A percentile compares a stretch with the other conserved stretches of the same genome.
Conservation (phyloP, 2,888 invertebrate species). For the Dryococelus australis region DNA sequence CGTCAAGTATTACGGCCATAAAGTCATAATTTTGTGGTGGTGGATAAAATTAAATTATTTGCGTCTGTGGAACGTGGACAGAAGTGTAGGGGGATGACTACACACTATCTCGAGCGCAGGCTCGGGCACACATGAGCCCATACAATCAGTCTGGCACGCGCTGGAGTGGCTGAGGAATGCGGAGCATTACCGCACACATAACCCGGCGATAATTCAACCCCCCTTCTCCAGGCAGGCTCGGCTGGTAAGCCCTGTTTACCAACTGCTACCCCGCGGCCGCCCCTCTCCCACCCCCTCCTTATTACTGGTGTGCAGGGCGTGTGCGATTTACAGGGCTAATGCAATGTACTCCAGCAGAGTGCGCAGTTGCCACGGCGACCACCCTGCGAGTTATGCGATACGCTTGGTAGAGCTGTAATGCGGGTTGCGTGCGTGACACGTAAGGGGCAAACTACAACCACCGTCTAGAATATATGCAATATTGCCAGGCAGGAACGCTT, state of each 20-base stretch:
- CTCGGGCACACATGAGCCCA: neutral
- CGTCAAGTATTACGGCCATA: too few relatives aligned
- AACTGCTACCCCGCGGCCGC: neutral
- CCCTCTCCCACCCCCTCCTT: neutral
- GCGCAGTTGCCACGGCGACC: neutral
- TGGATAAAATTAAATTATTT: too few relatives aligned
- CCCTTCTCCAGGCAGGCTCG: neutral
- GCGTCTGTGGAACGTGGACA: neutral
- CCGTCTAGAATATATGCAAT: neutral
- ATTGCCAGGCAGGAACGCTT: neutral
- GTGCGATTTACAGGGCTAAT: constrained; percentile 16
- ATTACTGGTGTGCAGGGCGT: neutral
- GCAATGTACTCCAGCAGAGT: constrained; percentile 8
- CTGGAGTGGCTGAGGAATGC: neutral
- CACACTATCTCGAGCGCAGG: neutral
- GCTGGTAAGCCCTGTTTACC: constrained; percentile 16
- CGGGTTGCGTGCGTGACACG: neutral
- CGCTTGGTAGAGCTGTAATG: neutral
- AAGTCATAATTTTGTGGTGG: too few relatives aligned
- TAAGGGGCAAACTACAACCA: neutral
- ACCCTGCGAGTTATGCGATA: constrained; percentile 5
- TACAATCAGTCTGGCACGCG: neutral
- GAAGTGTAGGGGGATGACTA: neutral
- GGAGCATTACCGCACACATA: neutral
- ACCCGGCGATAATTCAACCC: neutral